Evolutionary conservation across 2,113 vertebrate genomes (phyloP), one percentile per base, ranked within the genome.

Genomic region (Festucalex cinctus): DNA sequence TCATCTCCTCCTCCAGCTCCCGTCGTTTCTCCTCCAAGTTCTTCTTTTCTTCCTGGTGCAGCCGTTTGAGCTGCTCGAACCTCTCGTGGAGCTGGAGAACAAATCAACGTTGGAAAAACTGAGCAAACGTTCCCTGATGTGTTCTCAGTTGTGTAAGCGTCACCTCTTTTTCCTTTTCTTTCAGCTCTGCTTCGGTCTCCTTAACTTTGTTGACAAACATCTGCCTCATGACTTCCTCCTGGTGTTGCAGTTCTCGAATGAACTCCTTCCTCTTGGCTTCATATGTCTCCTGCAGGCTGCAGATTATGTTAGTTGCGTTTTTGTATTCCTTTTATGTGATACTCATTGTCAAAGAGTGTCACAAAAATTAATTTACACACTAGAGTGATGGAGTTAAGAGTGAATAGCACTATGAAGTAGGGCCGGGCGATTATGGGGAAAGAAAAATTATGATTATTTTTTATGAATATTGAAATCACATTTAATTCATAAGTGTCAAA

Each of bases 211-310:
- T 90, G 59, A 90, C 89, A 73, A 90, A 90, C 86, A 88, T 89
- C 69, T 89, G 88, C 67, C 86, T 86, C 89, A 90, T 89, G 60
- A 85, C 78, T 44, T 89, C 89, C 63, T 90, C 89, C 77, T 85
- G 86, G 48, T 61, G 85, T 73, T 90, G 88, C 49, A 88, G 80
- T 66, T 91, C 95, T 0, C 89, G 85, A 35, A 95, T 86, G 81
- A 97, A 97, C 85, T 97, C 95, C 83, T 94, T 98, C 76, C 95
- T 93, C 85, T 97, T 98, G 75, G 94, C 90, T 86, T 96, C 94
- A 0, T 98, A 98, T 0, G 95, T 98, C 82, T 96, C 94, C 79
- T 98, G 95, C 13, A 98, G 93, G 87, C 95, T 98, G 73, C 53
- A 65, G 39, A 70, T 43, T 20, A 68, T 32, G 2, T 19, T 17